Evolutionary conservation across 2,113 vertebrate species (phyloP).

Genomic region (Zosterops pallidus): DNA sequence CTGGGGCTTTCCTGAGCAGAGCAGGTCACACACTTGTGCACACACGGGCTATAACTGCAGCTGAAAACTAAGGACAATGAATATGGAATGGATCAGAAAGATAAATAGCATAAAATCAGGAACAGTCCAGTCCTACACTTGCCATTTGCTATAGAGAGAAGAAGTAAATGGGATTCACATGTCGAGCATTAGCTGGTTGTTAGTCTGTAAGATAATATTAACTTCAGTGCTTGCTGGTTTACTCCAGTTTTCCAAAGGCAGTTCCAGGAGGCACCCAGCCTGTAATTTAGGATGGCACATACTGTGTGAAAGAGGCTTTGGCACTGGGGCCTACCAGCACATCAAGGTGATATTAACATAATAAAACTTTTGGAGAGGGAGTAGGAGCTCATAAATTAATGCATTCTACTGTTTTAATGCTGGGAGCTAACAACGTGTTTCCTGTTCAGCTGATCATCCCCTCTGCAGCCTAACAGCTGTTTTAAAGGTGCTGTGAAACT

Average conservation of each 20-base stretch:
- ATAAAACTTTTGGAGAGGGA: slow-evolving; percentile 58
- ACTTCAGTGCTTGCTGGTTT: slow-evolving; percentile 55
- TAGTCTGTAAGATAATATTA: slow-evolving; percentile 70
- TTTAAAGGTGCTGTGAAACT: slow-evolving; percentile 66
- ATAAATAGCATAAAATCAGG: slow-evolving; percentile 65
- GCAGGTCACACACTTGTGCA: neutral
- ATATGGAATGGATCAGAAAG: slow-evolving; percentile 66
- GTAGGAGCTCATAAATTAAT: slow-evolving; percentile 72
- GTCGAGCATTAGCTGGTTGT: slow-evolving; percentile 60
- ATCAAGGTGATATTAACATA: slow-evolving; percentile 62
- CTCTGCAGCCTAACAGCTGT: slow-evolving; percentile 59
- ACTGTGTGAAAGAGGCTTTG: slow-evolving; percentile 58
- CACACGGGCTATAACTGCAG: neutral
- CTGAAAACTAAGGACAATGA: slow-evolving; percentile 8
- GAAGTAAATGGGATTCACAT: slow-evolving; percentile 69
- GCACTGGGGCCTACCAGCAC: slow-evolving; percentile 34
- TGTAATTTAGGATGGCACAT: slow-evolving; percentile 67
- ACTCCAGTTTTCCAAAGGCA: slow-evolving; percentile 56
- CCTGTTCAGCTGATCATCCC: slow-evolving; percentile 54
- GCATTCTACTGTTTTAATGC: slow-evolving; percentile 68
- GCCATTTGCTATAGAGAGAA: slow-evolving; percentile 52
- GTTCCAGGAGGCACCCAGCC: slow-evolving; percentile 45
- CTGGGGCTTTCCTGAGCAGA: neutral
- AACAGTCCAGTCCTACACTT: slow-evolving; percentile 56
- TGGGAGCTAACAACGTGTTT: slow-evolving; percentile 63